Base-by-base conservation (phyloP, 2,797 vertebrate species). In the Rhabdomys pumilio region DNA sequence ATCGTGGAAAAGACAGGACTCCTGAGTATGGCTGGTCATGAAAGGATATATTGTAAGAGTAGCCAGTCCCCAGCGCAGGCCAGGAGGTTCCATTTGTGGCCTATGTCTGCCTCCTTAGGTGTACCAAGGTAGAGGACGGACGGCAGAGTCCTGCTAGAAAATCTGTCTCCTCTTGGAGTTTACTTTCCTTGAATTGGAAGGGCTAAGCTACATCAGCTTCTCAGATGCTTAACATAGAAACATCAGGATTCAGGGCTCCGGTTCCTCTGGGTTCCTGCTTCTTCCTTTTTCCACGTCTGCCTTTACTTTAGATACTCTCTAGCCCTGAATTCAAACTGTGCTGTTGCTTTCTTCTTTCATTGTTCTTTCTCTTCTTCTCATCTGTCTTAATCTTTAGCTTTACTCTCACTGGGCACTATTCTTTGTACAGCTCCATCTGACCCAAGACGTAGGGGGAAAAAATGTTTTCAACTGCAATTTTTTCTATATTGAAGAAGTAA, bases 401-500 rank as follows among this genome's bases (percentile, higher is more conserved):
- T 85, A 38, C 22, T 63, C 86, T 47, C 34, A 38, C 6, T 26
- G 44, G 76, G 61, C 29, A 53, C 75, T 17, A 75, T 81, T 44
- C 26, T 77, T 89, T 53, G 34, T 69, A 38, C 34, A 92, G 15
- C 5, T 13, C 19, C 1, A 22, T 50, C 44, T 75, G 82, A 44
- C 59, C 24, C 6, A 17, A 91, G 96, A 38, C 31, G 24, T 85
- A 44, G 20, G 53, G 2, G 26, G 34, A 67, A 26, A 86, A 89
- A 79, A 53, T 72, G 61, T 59, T 79, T 96, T 44, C 6, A 61
- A 59, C 11, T 69, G 22, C 63, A 81, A 34, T 63, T 72, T 91
- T 82, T 73, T 80, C 20, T 92, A 82, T 89, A 55, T 50, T 77
- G 57, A 96, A 81, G 20, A 93, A 92, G 22, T 47, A 72, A 87